A percentile compares a stretch with the other conserved stretches of the same genome.
phyloP scores from a whole-genome alignment of 2,797 vertebrate species.

The Holocentrus rufus region DNA sequence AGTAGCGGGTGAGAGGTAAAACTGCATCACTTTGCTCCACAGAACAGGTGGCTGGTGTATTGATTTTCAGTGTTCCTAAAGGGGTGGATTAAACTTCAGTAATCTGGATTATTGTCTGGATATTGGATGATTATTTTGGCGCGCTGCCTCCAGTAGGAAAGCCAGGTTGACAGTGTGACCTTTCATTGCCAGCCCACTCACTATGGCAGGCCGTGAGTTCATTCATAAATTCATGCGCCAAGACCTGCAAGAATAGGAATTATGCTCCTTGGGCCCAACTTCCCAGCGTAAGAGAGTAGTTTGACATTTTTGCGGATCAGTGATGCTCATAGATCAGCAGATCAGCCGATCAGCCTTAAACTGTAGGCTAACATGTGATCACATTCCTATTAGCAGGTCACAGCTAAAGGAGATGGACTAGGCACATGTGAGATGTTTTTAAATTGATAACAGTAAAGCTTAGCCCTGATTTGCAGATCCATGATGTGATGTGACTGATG shows the following conservation, averaged over 20 bases:
- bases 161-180: background rate
- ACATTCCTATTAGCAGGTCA: background rate
- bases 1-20: background rate
- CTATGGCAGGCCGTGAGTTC: background rate
- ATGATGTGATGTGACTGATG: background rate
- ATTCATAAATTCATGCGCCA: background rate
- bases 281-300: background rate
- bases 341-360: background rate
- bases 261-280: background rate
- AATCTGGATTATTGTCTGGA: slow-evolving; percentile 6
- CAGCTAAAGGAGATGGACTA: background rate
- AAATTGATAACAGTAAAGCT: background rate
- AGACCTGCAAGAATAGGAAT: background rate
- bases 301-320: background rate
- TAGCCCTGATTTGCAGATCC: background rate
- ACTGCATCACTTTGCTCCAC: background rate
- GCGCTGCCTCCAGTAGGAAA: background rate
- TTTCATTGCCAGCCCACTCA: background rate
- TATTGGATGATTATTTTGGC: slow-evolving; percentile 5
- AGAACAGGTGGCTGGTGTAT: background rate
- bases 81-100: slow-evolving; percentile 15
- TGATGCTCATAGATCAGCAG: background rate
- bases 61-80: slow-evolving; percentile 7
- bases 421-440: background rate
- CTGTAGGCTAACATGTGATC: background rate